Conservation (phyloP, 2,888 invertebrate genomes). For the Stratiomys singularior region DNA sequence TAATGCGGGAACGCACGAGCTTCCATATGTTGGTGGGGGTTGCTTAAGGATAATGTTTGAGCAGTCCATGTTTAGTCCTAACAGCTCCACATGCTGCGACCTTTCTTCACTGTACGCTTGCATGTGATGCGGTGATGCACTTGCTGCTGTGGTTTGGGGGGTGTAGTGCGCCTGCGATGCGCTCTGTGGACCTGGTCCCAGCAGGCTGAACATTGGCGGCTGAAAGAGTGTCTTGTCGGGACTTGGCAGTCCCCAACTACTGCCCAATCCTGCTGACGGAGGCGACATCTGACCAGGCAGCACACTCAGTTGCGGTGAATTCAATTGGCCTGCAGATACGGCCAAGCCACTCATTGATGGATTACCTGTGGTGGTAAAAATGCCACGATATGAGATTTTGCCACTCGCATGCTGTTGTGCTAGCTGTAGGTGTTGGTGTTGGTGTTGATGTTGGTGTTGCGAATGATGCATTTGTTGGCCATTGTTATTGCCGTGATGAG, state of each 20-base stretch:
- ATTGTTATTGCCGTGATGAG: slow-evolving; percentile 55
- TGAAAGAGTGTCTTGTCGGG: slow-evolving; percentile 74
- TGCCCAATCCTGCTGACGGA: slow-evolving; percentile 70
- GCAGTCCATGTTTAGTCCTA: slow-evolving; percentile 73
- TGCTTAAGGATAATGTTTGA: slow-evolving; percentile 70
- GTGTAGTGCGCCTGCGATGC: slow-evolving; percentile 69
- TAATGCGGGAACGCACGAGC: slow-evolving; percentile 69
- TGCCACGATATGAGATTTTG: slow-evolving; percentile 74
- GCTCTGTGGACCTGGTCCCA: slow-evolving; percentile 71
- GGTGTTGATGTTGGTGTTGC: slow-evolving; percentile 54
- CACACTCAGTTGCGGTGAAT: slow-evolving; percentile 64
- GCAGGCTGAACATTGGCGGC: slow-evolving; percentile 72
- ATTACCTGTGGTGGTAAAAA: slow-evolving; percentile 76
- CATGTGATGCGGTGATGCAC: slow-evolving; percentile 63
- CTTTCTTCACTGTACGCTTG: slow-evolving; percentile 65
- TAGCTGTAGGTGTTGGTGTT: slow-evolving; percentile 64
- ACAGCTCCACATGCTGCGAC: slow-evolving; percentile 69
- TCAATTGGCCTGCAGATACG: slow-evolving; percentile 58
- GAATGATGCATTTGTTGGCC: slow-evolving; percentile 65
- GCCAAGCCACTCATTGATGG: slow-evolving; percentile 61
- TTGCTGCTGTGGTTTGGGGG: slow-evolving; percentile 65
- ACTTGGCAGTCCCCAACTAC: slow-evolving; percentile 78
- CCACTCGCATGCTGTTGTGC: slow-evolving; percentile 67
- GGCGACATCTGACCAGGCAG: slow-evolving; percentile 68
- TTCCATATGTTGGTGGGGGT: slow-evolving; percentile 71